phyloP scores from a whole-genome alignment of 2,888 invertebrate genomes.

The Notocelia uddmanniana region DNA sequence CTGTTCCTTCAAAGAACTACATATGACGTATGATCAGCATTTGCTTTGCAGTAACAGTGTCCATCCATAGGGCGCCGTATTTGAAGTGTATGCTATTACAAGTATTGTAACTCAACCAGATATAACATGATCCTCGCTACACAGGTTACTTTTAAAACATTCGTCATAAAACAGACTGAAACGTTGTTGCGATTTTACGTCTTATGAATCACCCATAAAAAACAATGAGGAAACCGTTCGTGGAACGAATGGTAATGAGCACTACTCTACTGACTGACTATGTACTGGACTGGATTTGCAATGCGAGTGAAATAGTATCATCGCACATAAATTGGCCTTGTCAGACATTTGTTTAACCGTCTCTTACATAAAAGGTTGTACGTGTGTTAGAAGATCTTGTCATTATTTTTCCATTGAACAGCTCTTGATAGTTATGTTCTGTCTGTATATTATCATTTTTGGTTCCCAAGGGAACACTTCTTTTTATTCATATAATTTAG shows the following conservation, averaged over 20 bases:
- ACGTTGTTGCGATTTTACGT: conserved; percentile 33
- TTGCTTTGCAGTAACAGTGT: background rate
- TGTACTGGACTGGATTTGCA: conserved; percentile 44
- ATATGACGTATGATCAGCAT: background rate
- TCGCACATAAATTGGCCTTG: conserved; percentile 28
- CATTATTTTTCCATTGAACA: background rate
- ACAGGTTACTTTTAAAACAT: conserved; percentile 13
- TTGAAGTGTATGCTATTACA: background rate
- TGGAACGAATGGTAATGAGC: conserved; percentile 66
- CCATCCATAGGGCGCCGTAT: too few species aligned
- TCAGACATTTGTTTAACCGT: conserved; percentile 13
- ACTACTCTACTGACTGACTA: conserved; percentile 52
- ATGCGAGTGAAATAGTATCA: conserved; percentile 18
- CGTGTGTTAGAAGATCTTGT: background rate
- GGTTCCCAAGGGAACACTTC: background rate
- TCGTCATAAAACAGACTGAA: conserved; percentile 28
- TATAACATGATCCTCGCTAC: background rate
- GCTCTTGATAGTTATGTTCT: background rate
- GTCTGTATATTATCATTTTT: background rate
- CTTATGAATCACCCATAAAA: conserved; percentile 65
- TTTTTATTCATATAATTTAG: background rate
- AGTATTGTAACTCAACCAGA: background rate
- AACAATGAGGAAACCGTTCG: conserved; percentile 67
- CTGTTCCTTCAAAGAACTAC: background rate
- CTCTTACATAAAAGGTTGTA: background rate